Conservation (phyloP, 2,797 vertebrate genomes). For the Schizothorax lantsangensis region DNA sequence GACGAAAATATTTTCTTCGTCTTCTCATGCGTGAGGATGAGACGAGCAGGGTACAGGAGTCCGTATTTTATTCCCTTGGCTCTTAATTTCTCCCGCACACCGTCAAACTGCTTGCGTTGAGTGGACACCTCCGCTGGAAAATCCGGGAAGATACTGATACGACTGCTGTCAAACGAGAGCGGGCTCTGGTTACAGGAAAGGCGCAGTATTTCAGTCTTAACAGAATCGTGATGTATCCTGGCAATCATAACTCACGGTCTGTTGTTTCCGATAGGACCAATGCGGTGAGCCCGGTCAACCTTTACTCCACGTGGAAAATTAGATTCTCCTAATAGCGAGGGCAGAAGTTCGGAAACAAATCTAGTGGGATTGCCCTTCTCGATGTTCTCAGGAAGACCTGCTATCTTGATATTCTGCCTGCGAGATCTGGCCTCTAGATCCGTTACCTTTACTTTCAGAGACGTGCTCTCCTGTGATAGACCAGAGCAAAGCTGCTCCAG, state of each 20-base stretch:
- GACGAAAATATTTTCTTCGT: background rate
- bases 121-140: background rate
- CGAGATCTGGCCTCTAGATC: background rate
- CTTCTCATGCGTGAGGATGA: background rate
- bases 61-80: background rate
- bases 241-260: background rate
- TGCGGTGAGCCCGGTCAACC: background rate
- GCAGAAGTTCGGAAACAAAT: background rate
- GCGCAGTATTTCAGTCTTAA: background rate
- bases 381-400: background rate
- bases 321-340: background rate
- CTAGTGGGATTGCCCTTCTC: background rate
- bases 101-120: background rate
- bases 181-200: background rate
- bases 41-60: background rate
- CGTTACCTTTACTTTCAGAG: background rate
- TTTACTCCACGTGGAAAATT: background rate
- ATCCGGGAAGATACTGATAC: background rate
- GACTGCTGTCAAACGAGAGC: background rate
- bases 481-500: background rate
- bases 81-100: background rate
- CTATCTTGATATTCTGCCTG: background rate
- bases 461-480: background rate
- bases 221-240: background rate
- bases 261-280: background rate